A percentile compares a stretch with the other conserved stretches of the same genome.
phyloP scores from a whole-genome alignment of 2,797 vertebrate genomes.

The Pteronotus mesoamericanus region DNA sequence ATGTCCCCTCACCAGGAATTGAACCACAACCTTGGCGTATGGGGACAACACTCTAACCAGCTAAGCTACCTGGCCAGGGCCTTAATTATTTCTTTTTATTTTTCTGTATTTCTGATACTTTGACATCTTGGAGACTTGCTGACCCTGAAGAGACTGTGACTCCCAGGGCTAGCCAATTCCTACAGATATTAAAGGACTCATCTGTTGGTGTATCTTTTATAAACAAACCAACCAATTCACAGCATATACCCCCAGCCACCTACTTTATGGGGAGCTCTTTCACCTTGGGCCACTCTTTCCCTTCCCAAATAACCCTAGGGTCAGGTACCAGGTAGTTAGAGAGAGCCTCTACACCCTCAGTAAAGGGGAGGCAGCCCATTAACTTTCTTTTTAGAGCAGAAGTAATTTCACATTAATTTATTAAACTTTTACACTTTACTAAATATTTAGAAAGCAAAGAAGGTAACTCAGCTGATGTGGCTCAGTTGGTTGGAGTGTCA shows the following conservation, averaged over 20 bases:
- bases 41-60: too few species aligned
- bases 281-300: neutral
- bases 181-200: neutral
- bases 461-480: neutral
- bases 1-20: too few species aligned
- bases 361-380: neutral
- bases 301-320: neutral
- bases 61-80: too few species aligned
- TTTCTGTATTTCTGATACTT: neutral
- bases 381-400: slow-evolving; percentile 1
- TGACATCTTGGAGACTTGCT: neutral
- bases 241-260: neutral
- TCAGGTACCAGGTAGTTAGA: neutral
- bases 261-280: neutral
- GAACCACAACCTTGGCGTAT: too few species aligned
- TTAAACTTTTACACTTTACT: neutral
- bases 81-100: neutral
- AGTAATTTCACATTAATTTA: neutral
- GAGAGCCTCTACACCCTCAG: neutral
- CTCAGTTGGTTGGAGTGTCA: neutral
- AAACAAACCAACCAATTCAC: neutral
- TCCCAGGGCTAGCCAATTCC: neutral
- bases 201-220: neutral
- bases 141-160: neutral
- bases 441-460: neutral